A percentile compares a stretch with the other conserved stretches of the same genome.
These are phyloP conservation scores for Leptodirus hochenwartii DNA, from an alignment of 2,888 invertebrate genomes.

Conservation along the genomic window DNA sequence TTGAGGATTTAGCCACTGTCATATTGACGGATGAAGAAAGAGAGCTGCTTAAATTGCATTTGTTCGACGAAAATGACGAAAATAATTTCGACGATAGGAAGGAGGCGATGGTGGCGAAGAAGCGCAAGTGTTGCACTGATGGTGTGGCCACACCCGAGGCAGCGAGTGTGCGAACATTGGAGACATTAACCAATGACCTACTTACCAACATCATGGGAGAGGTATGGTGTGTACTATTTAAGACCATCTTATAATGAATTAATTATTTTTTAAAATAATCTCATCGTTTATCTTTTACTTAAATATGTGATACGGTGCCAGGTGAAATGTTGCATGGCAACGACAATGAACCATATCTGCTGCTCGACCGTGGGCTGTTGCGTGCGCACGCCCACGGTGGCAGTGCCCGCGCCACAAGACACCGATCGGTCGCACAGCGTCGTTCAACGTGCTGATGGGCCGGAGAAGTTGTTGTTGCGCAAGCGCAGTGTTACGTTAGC, in stretches of 20 bases:
- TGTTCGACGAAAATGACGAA: slow-evolving; percentile 24
- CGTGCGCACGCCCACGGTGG: slow-evolving; percentile 11
- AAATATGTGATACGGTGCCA: too few species aligned
- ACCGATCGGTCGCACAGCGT: slow-evolving; percentile 11
- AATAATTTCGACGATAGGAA: slow-evolving; percentile 15
- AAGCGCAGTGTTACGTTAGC: too few species aligned
- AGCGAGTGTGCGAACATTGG: slow-evolving; percentile 19
- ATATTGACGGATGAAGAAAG: too few species aligned
- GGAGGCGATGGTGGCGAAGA: slow-evolving; percentile 16
- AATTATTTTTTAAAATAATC: too few species aligned
- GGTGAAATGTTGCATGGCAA: too few species aligned
- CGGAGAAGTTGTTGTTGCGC: slow-evolving; percentile 14
- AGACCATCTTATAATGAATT: too few species aligned
- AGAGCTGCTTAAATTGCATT: slow-evolving; percentile 19
- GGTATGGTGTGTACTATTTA: slow-evolving; percentile 27
- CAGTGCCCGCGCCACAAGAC: slow-evolving; percentile 12
- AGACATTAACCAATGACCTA: slow-evolving; percentile 30
- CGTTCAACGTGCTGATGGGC: slow-evolving; percentile 15
- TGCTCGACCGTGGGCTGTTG: too few species aligned
- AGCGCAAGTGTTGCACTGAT: slow-evolving; percentile 15
- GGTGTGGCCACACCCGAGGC: background rate
- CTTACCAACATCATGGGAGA: slow-evolving; percentile 33
- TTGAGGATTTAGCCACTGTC: too few species aligned
- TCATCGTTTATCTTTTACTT: too few species aligned
- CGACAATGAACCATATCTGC: too few species aligned